These are phyloP conservation scores for Suillia variegata DNA, from an alignment of 2,888 invertebrate genomes.

Conservation along the genomic window DNA sequence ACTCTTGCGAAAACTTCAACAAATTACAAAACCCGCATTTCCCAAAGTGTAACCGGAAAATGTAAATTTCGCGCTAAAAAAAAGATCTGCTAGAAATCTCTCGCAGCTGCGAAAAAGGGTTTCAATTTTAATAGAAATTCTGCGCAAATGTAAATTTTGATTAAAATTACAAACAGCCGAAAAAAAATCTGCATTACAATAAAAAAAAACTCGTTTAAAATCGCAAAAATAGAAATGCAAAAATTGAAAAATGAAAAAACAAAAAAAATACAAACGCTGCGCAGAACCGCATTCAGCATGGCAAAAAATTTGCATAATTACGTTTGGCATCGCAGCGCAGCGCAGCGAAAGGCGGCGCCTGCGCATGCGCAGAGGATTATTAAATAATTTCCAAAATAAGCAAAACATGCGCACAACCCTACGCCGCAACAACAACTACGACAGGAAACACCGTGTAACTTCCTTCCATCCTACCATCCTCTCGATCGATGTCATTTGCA, in stretches of 20 bases:
- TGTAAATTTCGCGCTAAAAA: constrained; percentile 9
- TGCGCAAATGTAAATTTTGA: constrained; percentile 34
- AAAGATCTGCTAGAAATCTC: constrained; percentile 20
- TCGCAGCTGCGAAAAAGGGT: constrained; percentile 47
- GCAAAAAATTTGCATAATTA: constrained; percentile 38
- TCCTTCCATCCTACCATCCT: neutral
- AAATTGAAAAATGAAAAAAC: constrained; percentile 16
- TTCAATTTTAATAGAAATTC: constrained; percentile 14
- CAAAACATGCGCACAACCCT: constrained; percentile 2
- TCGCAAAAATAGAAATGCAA: constrained; percentile 33
- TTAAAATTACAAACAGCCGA: constrained; percentile 34
- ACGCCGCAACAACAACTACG: neutral
- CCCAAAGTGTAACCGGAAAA: constrained; percentile 6
- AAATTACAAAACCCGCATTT: constrained; percentile 29
- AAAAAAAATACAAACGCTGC: constrained; percentile 8
- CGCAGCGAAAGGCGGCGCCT: constrained; percentile 15
- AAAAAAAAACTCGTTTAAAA: constrained; percentile 43
- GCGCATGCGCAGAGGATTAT: constrained; percentile 28
- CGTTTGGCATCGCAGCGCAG: too few species aligned
- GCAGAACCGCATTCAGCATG: neutral
- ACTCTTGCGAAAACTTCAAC: neutral
- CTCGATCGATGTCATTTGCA: constrained; percentile 41
- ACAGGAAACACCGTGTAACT: constrained; percentile 23
- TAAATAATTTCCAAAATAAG: neutral
- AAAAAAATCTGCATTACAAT: constrained; percentile 56